Conservation (phyloP, 1,140 invertebrate species). For the Lineus longissimus region DNA sequence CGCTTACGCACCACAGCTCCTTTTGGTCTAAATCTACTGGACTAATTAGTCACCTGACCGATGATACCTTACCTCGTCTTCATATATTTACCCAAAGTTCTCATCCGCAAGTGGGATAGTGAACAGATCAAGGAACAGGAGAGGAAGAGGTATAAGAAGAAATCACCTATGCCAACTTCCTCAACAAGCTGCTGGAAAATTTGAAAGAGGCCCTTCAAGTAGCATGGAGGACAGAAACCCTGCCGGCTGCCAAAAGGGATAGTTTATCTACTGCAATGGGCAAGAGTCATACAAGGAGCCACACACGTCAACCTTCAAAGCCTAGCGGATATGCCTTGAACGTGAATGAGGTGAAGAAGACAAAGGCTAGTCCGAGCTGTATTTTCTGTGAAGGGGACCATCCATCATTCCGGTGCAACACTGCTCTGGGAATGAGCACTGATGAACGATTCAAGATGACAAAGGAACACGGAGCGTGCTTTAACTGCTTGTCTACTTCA, state of each 20-base stretch:
- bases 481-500: not conserved
- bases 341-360: not conserved
- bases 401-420: not conserved
- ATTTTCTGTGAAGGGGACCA: not conserved
- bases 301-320: not conserved
- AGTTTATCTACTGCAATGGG: too few species aligned
- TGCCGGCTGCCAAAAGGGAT: too few species aligned
- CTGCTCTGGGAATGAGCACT: not conserved
- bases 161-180: not conserved
- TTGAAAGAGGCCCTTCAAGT: not conserved
- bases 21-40: too few species aligned
- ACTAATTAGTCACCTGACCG: too few species aligned
- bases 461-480: not conserved
- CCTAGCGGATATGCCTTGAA: not conserved
- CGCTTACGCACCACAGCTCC: too few species aligned
- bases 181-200: not conserved
- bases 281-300: not conserved
- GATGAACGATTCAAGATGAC: not conserved
- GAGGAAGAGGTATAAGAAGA: not conserved
- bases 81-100: not conserved
- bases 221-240: not conserved
- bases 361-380: not conserved
- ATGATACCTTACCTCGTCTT: too few species aligned
- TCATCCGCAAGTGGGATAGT: not conserved
- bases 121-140: not conserved